These are phyloP conservation scores for Streptopelia turtur DNA, from an alignment of 2,797 vertebrate genomes.

Conservation along the genomic window DNA sequence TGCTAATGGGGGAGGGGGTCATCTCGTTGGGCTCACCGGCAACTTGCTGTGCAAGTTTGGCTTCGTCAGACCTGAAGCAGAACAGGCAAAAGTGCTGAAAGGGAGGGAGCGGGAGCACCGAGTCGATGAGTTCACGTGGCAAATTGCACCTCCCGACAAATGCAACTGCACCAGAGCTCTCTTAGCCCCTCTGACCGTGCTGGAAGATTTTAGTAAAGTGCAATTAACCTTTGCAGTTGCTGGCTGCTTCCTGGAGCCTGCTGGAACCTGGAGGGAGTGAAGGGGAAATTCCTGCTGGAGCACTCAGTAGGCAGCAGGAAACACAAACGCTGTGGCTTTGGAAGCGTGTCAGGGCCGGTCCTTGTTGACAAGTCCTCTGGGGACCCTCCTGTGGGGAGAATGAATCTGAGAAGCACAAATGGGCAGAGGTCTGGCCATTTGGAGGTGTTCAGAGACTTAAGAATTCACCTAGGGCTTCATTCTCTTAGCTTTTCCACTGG, in stretches of 20 bases:
- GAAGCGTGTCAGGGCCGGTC: neutral
- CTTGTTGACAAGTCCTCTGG: neutral
- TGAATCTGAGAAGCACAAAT: neutral
- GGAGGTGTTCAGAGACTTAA: neutral
- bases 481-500: neutral
- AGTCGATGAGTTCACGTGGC: neutral
- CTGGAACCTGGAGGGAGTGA: neutral
- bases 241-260: neutral
- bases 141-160: neutral
- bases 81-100: neutral
- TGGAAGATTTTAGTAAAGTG: neutral
- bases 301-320: neutral
- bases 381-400: rapidly evolving
- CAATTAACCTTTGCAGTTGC: neutral
- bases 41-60: neutral
- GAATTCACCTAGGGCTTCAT: neutral
- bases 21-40: neutral
- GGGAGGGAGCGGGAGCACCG: neutral
- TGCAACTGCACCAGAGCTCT: neutral
- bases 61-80: neutral
- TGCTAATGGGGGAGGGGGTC: slow-evolving; percentile 19
- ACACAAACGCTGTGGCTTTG: neutral
- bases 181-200: neutral
- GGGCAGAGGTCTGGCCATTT: neutral
- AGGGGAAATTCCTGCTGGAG: neutral